A percentile compares a stretch with the other conserved stretches of the same genome.
phyloP scores from a whole-genome alignment of 1,140 invertebrate species.

The Drosophila prosaltans region DNA sequence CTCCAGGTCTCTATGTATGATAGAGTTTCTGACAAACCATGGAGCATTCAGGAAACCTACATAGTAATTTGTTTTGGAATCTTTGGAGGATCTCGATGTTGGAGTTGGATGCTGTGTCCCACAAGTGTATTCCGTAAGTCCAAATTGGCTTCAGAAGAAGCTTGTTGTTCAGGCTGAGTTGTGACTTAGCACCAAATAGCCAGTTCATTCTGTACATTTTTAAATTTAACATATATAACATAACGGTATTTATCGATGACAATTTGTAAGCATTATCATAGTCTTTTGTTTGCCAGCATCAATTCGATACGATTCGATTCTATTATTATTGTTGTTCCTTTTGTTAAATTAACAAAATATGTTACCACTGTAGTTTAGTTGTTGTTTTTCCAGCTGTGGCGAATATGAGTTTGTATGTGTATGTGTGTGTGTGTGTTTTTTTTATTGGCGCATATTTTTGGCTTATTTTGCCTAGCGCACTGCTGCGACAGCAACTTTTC shows the following conservation, averaged over 20 bases:
- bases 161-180: no score
- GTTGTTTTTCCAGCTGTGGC: slow-evolving; percentile 65
- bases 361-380: slow-evolving; percentile 31
- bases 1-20: no score
- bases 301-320: no score
- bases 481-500: slow-evolving; percentile 76
- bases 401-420: slow-evolving; percentile 24
- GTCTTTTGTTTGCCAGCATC: not conserved
- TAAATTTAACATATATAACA: not conserved
- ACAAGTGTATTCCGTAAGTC: no score
- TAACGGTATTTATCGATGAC: not conserved
- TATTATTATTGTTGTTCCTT: slow-evolving; percentile 3
- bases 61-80: no score
- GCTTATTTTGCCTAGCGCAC: slow-evolving; percentile 76
- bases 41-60: no score
- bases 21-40: no score
- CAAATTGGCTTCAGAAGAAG: no score
- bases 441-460: slow-evolving; percentile 80
- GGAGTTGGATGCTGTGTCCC: no score
- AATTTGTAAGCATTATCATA: not conserved
- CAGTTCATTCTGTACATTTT: no score
- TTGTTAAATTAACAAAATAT: slow-evolving; percentile 12
- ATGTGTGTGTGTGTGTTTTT: slow-evolving; percentile 54
- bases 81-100: no score
- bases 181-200: no score